Conservation (phyloP, 1,140 invertebrate genomes). For the Metaphire vulgaris region DNA sequence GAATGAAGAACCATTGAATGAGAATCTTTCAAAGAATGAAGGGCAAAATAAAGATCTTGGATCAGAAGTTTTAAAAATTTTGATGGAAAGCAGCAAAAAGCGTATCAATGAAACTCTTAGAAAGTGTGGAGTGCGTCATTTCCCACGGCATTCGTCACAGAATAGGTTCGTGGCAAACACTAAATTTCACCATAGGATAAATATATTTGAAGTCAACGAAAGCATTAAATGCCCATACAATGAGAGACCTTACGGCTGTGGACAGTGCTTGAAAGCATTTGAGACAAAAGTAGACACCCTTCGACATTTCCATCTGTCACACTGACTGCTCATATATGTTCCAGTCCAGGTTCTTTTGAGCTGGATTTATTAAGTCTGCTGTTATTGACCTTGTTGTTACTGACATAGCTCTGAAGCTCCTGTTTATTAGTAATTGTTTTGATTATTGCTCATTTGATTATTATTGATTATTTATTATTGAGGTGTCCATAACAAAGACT, state of each 20-base stretch:
- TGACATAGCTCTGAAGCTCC: too few species aligned
- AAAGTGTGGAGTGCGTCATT: background rate
- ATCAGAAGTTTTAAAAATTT: background rate
- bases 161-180: background rate
- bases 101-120: background rate
- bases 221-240: background rate
- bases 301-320: background rate
- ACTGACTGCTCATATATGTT: too few species aligned
- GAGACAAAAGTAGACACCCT: background rate
- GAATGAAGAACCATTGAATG: background rate
- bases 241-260: background rate
- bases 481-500: too few species aligned
- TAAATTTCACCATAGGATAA: too few species aligned
- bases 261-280: background rate
- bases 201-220: too few species aligned
- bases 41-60: background rate
- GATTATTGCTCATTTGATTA: too few species aligned
- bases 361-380: too few species aligned
- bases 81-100: background rate
- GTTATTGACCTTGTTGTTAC: too few species aligned
- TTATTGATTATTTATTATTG: too few species aligned
- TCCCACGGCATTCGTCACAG: background rate
- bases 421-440: too few species aligned
- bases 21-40: too few species aligned
- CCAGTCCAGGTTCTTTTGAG: too few species aligned